Evolutionary conservation across 2,113 vertebrate genomes (phyloP), one percentile per base, ranked within the genome.

Genomic region (Channa maculata): DNA sequence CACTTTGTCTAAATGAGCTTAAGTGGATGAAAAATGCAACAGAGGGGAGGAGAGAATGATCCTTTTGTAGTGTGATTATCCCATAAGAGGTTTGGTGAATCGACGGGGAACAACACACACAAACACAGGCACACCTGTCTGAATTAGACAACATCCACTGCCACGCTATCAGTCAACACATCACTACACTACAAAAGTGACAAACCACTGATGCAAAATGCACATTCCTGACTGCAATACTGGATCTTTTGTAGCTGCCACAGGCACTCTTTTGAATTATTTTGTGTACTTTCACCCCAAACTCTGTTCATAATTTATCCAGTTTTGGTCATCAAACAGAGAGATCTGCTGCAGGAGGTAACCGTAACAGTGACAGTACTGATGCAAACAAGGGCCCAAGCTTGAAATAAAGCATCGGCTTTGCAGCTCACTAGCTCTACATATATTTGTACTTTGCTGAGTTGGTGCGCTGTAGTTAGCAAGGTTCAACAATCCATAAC

Each of bases 1-100:
- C 69, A 74, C 80, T 86, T 81, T 54, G 62, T 44, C 62, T 81
- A 81, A 88, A 89, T 83, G 65, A 84, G 81, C 77, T 80, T 76
- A 81, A 86, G 80, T 83, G 80, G 74, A 70, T 79, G 77, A 86
- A 64, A 78, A 86, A 68, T 24, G 70, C 52, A 75, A 80, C 75
- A 77, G 68, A 65, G 43, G 39, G 46, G 65, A 54, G 58, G 63
- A 49, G 48, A 79, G 49, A 77, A 80, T 59, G 51, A 84, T 71
- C 52, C 67, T 79, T 85, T 85, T 82, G 74, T 82, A 11, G 43
- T 0, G 37, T 58, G 65, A 84, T 85, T 85, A 74, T 79, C 69
- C 59, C n/a, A 1, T 66, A 71, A 86, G 64, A 84, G 81, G 50
- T 85, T 79, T 37, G 58, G 43, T n/a, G 45, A 68, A 73, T 50